Evolutionary conservation across 1,140 invertebrate species (phyloP).

Genomic region (Micrasema minimum): DNA sequence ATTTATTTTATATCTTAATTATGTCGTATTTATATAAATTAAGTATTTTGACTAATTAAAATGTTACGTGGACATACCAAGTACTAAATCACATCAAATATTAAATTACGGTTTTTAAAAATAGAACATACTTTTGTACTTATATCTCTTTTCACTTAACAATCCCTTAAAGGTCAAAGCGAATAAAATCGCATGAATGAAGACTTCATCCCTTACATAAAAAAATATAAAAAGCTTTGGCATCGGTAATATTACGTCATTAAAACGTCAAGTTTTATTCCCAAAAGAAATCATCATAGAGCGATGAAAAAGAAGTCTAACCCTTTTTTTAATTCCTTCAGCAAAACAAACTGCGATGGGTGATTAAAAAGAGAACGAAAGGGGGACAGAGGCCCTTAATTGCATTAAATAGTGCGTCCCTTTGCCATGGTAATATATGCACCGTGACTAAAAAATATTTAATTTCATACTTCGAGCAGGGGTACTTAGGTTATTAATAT

Average conservation of each 20-base stretch:
- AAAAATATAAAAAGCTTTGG: slow-evolving; percentile 25
- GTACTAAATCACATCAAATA: too few species aligned
- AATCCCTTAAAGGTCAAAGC: too few species aligned
- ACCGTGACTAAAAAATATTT: slow-evolving; percentile 40
- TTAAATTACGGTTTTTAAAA: too few species aligned
- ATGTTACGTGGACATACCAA: too few species aligned
- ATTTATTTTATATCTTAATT: too few species aligned
- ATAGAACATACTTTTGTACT: too few species aligned
- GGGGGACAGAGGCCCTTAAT: slow-evolving; percentile 15
- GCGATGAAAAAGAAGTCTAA: slow-evolving; percentile 5
- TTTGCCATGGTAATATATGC: slow-evolving; percentile 28
- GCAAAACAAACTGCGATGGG: slow-evolving; percentile 7
- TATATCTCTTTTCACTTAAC: too few species aligned
- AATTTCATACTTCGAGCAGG: slow-evolving; percentile 14
- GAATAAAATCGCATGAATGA: slow-evolving; percentile 1
- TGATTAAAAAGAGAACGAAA: slow-evolving; percentile 20
- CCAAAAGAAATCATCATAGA: slow-evolving; percentile 27
- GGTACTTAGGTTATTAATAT: slow-evolving; percentile 1
- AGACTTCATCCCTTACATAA: slow-evolving; percentile 9
- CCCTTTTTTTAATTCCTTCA: slow-evolving; percentile 8
- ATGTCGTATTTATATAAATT: too few species aligned
- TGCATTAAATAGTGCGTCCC: slow-evolving; percentile 43
- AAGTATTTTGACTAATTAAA: too few species aligned
- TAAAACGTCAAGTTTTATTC: slow-evolving; percentile 28
- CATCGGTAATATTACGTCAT: slow-evolving; percentile 27